Evolutionary conservation across 2,797 vertebrate species (phyloP).

Genomic region (Anomalospiza imberbis): DNA sequence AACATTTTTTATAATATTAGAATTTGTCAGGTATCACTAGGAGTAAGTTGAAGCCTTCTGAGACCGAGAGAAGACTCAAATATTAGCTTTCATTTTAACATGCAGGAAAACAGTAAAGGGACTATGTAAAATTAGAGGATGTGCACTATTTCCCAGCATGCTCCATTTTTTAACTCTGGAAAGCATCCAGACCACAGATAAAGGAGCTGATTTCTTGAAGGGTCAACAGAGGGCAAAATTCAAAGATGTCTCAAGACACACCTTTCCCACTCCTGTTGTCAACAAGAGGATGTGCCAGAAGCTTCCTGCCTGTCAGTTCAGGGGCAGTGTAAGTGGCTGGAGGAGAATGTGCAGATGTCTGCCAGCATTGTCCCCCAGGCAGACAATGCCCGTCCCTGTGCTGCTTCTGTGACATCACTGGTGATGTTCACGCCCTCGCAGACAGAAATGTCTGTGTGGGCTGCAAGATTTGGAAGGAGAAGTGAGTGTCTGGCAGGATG

Average conservation of each 20-base stretch:
- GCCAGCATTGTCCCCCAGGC: neutral
- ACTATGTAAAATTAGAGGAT: neutral
- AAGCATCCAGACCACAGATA: neutral
- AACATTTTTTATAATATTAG: neutral
- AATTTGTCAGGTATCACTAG: neutral
- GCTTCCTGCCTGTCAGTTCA: neutral
- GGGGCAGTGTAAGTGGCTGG: neutral
- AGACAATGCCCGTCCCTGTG: neutral
- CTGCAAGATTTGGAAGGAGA: neutral
- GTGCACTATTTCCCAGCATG: neutral
- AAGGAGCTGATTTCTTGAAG: neutral
- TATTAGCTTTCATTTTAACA: neutral
- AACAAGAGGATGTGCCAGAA: neutral
- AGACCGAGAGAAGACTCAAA: neutral
- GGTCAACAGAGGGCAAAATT: neutral
- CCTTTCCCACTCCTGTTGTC: neutral
- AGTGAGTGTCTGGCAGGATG: neutral
- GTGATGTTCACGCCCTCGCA: neutral
- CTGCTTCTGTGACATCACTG: neutral
- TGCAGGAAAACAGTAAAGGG: neutral
- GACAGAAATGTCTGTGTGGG: neutral
- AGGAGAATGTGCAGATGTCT: neutral
- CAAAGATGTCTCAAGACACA: neutral
- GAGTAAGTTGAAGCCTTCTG: neutral
- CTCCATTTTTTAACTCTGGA: constrained; percentile 28